phyloP scores from a whole-genome alignment of 2,113 vertebrate genomes.

The Buteo buteo region DNA sequence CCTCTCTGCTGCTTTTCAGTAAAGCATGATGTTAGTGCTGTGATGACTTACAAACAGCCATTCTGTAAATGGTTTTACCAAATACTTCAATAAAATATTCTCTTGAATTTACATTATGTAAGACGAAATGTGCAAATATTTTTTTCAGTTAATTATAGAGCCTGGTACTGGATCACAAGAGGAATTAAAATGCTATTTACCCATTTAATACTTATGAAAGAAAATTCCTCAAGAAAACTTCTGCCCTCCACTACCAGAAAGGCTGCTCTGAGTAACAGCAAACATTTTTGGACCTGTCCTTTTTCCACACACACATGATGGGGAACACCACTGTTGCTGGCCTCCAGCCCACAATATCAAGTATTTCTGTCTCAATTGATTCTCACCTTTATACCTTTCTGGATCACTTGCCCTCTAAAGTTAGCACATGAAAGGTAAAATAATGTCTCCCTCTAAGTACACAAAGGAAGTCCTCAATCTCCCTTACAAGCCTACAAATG shows the following conservation, averaged over 20 bases:
- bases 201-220: background rate
- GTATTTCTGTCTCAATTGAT: constrained; percentile 37
- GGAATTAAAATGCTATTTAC: background rate
- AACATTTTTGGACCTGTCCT: constrained; percentile 5
- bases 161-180: background rate
- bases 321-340: constrained; percentile 26
- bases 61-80: background rate
- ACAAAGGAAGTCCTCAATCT: background rate
- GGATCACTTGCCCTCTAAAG: constrained; percentile 43
- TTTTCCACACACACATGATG: background rate
- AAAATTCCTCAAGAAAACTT: background rate
- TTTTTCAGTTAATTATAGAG: background rate
- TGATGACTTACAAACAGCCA: background rate
- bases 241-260: background rate
- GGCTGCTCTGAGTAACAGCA: constrained; percentile 7
- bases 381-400: constrained; percentile 49
- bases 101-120: background rate
- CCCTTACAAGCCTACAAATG: constrained; percentile 7
- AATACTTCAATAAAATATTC: background rate
- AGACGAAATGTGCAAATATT: background rate
- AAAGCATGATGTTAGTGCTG: background rate
- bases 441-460: background rate
- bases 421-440: constrained; percentile 45
- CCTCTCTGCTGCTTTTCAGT: background rate
- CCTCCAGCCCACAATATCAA: constrained; percentile 7